These are phyloP conservation scores for Gymnoscopelus microlampas DNA, from an alignment of 2,797 vertebrate species.

Conservation along the genomic window DNA sequence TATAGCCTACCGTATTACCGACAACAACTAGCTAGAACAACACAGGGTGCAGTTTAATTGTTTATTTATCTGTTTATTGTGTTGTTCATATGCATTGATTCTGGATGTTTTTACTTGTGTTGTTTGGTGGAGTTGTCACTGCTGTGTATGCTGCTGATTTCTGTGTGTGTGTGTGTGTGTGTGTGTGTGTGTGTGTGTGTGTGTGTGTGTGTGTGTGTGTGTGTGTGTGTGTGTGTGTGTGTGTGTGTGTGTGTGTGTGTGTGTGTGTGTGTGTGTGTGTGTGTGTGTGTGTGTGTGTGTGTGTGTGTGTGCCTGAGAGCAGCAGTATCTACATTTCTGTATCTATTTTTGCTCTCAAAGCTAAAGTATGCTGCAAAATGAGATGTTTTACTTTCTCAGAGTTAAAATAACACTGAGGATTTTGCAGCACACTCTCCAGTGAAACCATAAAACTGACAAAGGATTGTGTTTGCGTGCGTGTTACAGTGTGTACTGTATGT, in stretches of 20 bases:
- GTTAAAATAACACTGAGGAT: too few species aligned
- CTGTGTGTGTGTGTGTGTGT: constrained; percentile 3
- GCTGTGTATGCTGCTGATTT: not conserved
- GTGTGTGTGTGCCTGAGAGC: too few species aligned
- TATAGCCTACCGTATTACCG: constrained; percentile 47
- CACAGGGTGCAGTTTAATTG: constrained; percentile 53
- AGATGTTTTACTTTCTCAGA: too few species aligned
- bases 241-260: too few species aligned
- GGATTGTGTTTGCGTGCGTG: too few species aligned
- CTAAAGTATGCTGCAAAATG: too few species aligned
- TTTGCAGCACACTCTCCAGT: too few species aligned
- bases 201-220: not conserved
- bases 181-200: constrained; percentile 22
- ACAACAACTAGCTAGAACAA: constrained; percentile 32
- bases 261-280: not conserved
- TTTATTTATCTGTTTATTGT: not conserved
- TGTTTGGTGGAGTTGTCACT: constrained; percentile 48
- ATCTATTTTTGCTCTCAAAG: not conserved
- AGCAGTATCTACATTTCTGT: not conserved
- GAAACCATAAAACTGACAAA: too few species aligned
- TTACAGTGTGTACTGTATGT: too few species aligned
- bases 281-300: too few species aligned
- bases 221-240: too few species aligned
- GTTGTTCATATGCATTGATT: too few species aligned
- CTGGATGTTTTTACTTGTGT: constrained; percentile 62